phyloP scores from a whole-genome alignment of 1,140 invertebrate species.

The Aradophagus sp. region DNA sequence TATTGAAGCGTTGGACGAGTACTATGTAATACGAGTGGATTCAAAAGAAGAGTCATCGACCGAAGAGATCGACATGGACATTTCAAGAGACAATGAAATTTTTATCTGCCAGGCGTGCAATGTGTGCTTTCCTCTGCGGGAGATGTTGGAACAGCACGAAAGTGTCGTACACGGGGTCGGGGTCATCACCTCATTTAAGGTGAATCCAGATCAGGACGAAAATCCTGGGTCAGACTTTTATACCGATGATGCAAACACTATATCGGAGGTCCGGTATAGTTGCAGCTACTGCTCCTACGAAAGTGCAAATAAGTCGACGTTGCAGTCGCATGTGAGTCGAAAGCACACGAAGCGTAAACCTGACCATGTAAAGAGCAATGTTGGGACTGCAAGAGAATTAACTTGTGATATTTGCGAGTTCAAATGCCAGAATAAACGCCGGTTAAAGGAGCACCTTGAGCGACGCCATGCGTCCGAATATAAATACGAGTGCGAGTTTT shows the following conservation, averaged over 20 bases:
- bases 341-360: conserved; percentile 53
- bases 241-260: too few relatives aligned
- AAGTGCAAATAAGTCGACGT: conserved; percentile 59
- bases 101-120: conserved; percentile 72
- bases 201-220: too few relatives aligned
- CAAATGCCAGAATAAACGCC: conserved; percentile 70
- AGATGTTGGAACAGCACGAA: too few relatives aligned
- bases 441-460: conserved; percentile 77
- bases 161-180: too few relatives aligned
- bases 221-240: too few relatives aligned
- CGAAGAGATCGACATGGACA: conserved; percentile 8
- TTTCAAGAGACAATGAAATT: conserved; percentile 19
- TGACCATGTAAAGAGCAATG: neutral
- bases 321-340: conserved; percentile 68
- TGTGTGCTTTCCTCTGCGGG: too few relatives aligned
- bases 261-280: conserved; percentile 19
- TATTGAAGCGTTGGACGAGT: conserved; percentile 36
- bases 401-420: conserved; percentile 65
- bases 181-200: too few relatives aligned
- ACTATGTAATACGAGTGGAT: conserved; percentile 47
- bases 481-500: conserved; percentile 73
- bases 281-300: conserved; percentile 61
- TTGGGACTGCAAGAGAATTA: conserved; percentile 16
- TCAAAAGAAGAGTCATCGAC: conserved; percentile 39
- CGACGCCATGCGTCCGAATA: conserved; percentile 62